A percentile compares a stretch with the other conserved stretches of the same genome.
These are phyloP conservation scores for Dasyurus viverrinus DNA, from an alignment of 2,113 vertebrate species.

Conservation along the genomic window DNA sequence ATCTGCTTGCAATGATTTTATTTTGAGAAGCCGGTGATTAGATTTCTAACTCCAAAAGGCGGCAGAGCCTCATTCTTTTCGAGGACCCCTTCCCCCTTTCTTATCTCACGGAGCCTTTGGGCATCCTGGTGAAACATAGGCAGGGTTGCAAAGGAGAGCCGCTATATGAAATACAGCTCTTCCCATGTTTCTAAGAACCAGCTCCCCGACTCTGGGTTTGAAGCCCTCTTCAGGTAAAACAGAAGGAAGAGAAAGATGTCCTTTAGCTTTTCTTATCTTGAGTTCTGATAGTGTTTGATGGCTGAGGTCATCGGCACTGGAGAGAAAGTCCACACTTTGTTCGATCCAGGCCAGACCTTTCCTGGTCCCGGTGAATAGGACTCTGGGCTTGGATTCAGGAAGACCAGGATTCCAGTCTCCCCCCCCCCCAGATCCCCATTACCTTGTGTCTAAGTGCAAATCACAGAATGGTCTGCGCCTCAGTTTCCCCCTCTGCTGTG, in stretches of 20 bases:
- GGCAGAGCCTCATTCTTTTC: not conserved
- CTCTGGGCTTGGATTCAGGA: not conserved
- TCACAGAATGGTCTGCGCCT: not conserved
- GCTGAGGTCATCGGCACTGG: accelerated
- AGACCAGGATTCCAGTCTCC: not conserved
- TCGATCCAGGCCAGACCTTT: not conserved
- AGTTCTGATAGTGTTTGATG: too few relatives aligned
- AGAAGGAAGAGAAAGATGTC: not conserved
- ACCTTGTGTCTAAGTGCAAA: not conserved
- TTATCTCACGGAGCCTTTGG: not conserved
- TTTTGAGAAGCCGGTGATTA: not conserved
- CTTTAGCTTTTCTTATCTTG: not conserved
- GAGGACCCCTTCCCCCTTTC: too few relatives aligned
- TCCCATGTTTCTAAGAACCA: not conserved
- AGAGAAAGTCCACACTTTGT: not conserved
- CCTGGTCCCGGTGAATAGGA: too few relatives aligned
- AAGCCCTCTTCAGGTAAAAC: not conserved
- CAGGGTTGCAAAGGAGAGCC: not conserved
- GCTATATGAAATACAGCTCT: not conserved
- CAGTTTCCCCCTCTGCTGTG: not conserved
- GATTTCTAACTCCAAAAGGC: not conserved
- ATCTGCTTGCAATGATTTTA: not conserved
- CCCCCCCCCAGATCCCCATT: too few relatives aligned
- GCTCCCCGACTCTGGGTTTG: not conserved
- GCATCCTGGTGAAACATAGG: not conserved